Percentiles rank a stretch among this genome's conserved stretches.
Evolutionary conservation across 2,113 vertebrate genomes (phyloP).

Genomic region (Myodes glareolus): DNA sequence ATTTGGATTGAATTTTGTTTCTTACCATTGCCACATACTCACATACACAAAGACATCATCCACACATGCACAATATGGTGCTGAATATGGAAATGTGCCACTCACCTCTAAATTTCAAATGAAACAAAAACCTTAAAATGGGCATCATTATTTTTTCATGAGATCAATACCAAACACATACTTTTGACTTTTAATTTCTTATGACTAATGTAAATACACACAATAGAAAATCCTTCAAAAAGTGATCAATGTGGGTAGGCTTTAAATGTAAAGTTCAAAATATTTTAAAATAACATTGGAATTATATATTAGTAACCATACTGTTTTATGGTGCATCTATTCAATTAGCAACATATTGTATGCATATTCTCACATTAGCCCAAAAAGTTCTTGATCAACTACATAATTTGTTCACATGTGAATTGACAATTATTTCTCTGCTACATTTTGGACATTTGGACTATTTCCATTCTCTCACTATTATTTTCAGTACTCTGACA

Average conservation of each 20-base stretch:
- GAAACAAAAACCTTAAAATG: not conserved
- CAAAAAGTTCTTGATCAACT: not conserved
- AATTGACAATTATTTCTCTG: constrained; percentile 23
- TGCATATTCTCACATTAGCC: not conserved
- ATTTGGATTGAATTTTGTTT: not conserved
- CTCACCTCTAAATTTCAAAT: constrained; percentile 22
- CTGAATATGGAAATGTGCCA: not conserved
- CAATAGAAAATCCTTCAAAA: not conserved
- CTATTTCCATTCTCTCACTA: constrained; percentile 24
- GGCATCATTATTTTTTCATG: not conserved
- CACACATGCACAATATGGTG: not conserved
- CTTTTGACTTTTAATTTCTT: not conserved
- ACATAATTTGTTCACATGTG: not conserved
- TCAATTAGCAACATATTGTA: not conserved
- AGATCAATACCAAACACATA: not conserved
- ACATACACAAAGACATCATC: not conserved
- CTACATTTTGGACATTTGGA: not conserved
- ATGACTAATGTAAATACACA: not conserved
- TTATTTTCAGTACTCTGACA: constrained; percentile 36
- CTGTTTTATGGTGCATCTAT: not conserved
- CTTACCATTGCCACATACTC: not conserved
- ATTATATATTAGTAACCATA: not conserved
- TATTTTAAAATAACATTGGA: not conserved
- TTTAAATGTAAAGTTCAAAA: not conserved
- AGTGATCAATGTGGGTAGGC: not conserved